These are phyloP conservation scores for Drosophila siamana DNA, from an alignment of 2,888 invertebrate genomes.

Conservation along the genomic window DNA sequence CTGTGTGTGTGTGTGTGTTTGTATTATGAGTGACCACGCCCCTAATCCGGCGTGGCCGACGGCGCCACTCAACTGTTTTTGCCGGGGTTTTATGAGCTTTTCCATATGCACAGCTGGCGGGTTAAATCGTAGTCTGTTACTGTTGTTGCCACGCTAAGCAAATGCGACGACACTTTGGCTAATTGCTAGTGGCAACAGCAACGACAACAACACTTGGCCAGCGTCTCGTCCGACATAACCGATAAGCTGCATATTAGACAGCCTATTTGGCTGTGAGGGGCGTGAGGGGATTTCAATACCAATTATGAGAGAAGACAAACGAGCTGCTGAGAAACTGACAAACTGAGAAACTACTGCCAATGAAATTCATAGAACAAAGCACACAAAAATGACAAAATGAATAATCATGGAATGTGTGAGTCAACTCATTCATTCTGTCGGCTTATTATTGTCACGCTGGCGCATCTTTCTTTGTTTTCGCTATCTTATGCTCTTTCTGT, in stretches of 20 bases:
- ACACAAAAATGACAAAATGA: constrained; percentile 22
- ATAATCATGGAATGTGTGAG: constrained; percentile 26
- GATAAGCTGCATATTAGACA: constrained; percentile 48
- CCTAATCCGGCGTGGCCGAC: constrained; percentile 21
- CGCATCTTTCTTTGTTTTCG: not conserved
- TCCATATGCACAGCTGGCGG: constrained; percentile 51
- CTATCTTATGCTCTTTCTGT: constrained; percentile 1
- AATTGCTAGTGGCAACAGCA: constrained; percentile 69
- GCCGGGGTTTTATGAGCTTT: constrained; percentile 62
- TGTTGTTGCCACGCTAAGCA: constrained; percentile 30
- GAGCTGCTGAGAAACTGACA: constrained; percentile 9
- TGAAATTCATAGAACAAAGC: constrained; percentile 12
- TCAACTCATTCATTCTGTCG: constrained; percentile 16
- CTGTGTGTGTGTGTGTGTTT: constrained; percentile 30
- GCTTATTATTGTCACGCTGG: constrained; percentile 4
- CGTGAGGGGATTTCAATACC: constrained; percentile 18
- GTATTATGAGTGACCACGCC: constrained; percentile 55
- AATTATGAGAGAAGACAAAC: constrained; percentile 29
- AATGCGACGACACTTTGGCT: constrained; percentile 68
- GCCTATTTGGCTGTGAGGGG: constrained; percentile 28
- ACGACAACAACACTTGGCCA: constrained; percentile 60
- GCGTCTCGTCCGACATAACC: constrained; percentile 24
- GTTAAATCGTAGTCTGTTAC: constrained; percentile 28
- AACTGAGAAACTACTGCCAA: too few species aligned
- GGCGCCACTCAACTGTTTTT: constrained; percentile 68